These are phyloP conservation scores for Chorisops tibialis DNA, from an alignment of 2,888 invertebrate genomes.

Conservation along the genomic window DNA sequence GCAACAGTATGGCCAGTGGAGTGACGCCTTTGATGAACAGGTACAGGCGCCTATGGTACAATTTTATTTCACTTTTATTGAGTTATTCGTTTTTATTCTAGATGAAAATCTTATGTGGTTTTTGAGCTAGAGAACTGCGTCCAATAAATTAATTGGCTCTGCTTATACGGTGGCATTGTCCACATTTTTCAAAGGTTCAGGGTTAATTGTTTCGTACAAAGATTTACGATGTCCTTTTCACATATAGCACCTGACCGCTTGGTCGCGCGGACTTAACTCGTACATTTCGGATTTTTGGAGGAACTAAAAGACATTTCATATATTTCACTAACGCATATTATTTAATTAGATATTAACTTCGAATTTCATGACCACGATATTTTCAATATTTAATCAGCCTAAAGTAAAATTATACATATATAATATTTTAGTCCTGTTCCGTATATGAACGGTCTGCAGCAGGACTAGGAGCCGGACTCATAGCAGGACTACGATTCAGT, in stretches of 20 bases:
- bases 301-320: no score
- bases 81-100: background rate
- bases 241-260: no score
- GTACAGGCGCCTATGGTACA: background rate
- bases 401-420: slow-evolving; percentile 8
- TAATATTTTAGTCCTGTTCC: slow-evolving; percentile 6
- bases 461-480: slow-evolving; percentile 49
- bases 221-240: no score
- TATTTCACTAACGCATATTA: no score
- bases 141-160: no score
- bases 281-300: no score
- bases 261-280: no score
- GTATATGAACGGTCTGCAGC: slow-evolving; percentile 37
- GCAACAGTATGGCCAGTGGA: background rate
- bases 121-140: no score
- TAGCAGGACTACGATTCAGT: slow-evolving; percentile 46
- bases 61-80: slow-evolving; percentile 21
- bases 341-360: no score
- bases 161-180: no score
- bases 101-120: background rate
- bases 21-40: slow-evolving; percentile 4
- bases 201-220: no score
- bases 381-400: slow-evolving; percentile 14
- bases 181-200: no score
- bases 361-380: background rate